Base-by-base conservation (phyloP, 92 coral and sea anemone genomes). In the Parazoanthus swiftii region DNA sequence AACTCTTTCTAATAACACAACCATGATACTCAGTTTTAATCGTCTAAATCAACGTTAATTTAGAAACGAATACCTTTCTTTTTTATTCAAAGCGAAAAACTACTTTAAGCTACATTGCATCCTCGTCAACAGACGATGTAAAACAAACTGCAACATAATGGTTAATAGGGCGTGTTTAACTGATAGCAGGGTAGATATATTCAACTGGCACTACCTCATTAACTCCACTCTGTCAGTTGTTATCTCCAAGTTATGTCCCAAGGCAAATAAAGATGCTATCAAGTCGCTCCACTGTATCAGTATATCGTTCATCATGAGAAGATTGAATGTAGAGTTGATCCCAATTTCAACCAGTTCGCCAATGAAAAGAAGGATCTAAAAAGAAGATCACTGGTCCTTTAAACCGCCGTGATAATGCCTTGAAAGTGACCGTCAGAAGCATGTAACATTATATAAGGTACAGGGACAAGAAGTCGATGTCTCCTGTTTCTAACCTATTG, bases 281-380 rank as follows among this genome's bases (percentile, higher is more conserved):
- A 96, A 79, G 80, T 96, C 99, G 80, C 95, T 93, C 99, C 96
- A 96, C 63, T 95, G 98, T 13, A 91, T 74, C 86, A 95, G 77
- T 63, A 90, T 89, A 82, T 92, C 95, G 71, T 86, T 88, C 74
- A 89, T 90, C 26, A 82, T 42, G 3, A 89, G 50, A 51, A 25
- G 66, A 33, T 44, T 38, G 21, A 90, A 48, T 6, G 44, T 26
- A 46, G 90, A 82, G 39, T 65, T 14, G 46, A 51, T 6, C 73
- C 86, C 37, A 80, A 48, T 86, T 71, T 73, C 92, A 44, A 80
- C 88, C 9, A 94, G 66, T 44, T 42, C 89, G 18, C 98, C 98
- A 7, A 94, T 93, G 79, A 91, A 91, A 23, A 94, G 54, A 50
- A 93, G 81, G 46, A 94, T 91, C 97, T 92, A 72, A 74, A 85